Percentiles rank a stretch among this genome's conserved stretches.
Evolutionary conservation across 1,140 invertebrate genomes (phyloP).

Genomic region (Ectropis grisescens): DNA sequence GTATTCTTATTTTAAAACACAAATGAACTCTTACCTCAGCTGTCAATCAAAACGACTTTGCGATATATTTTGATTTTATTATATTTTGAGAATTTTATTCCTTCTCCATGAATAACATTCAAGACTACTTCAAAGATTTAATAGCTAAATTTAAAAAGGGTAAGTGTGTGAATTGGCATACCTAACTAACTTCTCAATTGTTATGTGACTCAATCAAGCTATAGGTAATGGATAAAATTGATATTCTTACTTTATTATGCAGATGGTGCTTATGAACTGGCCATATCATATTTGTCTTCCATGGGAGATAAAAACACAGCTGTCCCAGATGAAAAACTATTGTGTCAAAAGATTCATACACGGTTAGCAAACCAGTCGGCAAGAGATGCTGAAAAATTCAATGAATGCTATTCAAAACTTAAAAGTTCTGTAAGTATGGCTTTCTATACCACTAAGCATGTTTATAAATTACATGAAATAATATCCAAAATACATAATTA

Average conservation of each 20-base stretch:
- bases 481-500: neutral
- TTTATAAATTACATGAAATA: too few relatives aligned
- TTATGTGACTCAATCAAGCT: too few relatives aligned
- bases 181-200: too few relatives aligned
- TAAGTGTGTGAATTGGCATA: slow-evolving; percentile 1
- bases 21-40: slow-evolving; percentile 3
- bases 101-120: slow-evolving; percentile 38
- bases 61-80: slow-evolving; percentile 8
- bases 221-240: too few relatives aligned
- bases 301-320: slow-evolving; percentile 31
- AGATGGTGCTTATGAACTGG: slow-evolving; percentile 63
- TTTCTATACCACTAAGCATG: too few relatives aligned
- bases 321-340: slow-evolving; percentile 40
- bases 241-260: slow-evolving; percentile 8
- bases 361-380: slow-evolving; percentile 32
- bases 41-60: slow-evolving; percentile 6
- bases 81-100: too few relatives aligned
- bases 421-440: slow-evolving; percentile 53
- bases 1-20: slow-evolving; percentile 40
- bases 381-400: slow-evolving; percentile 59
- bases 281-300: slow-evolving; percentile 54
- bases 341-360: slow-evolving; percentile 56
- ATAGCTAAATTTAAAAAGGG: slow-evolving; percentile 25
- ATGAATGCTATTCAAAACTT: slow-evolving; percentile 59
- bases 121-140: slow-evolving; percentile 35